These are phyloP conservation scores for Campylomormyrus tamandua DNA, from an alignment of 2,113 vertebrate genomes.

Conservation along the genomic window DNA sequence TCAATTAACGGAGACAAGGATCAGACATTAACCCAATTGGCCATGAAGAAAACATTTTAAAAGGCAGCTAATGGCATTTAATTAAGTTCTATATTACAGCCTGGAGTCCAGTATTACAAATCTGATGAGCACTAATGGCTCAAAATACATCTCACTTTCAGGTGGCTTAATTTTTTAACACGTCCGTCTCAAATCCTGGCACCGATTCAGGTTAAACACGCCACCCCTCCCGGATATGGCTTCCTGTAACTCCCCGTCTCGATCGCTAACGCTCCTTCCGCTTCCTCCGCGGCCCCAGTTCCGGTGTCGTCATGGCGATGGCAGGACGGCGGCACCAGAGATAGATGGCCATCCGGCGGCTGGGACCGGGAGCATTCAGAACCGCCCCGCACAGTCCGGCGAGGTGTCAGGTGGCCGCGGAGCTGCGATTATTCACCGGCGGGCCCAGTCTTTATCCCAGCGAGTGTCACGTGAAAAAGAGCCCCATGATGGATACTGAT, in stretches of 20 bases:
- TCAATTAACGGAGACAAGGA: conserved; percentile 56
- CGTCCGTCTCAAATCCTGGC: background rate
- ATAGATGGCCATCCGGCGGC: conserved; percentile 65
- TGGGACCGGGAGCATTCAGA: conserved; percentile 61
- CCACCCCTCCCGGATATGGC: background rate
- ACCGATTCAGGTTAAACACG: background rate
- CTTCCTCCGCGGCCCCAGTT: background rate
- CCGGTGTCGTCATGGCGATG: background rate
- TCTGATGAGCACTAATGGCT: background rate
- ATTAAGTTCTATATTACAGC: conserved; percentile 30
- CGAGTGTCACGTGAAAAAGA: conserved; percentile 59
- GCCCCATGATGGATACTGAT: conserved; percentile 70
- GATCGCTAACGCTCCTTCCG: background rate
- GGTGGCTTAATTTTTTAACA: background rate
- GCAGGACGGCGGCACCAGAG: conserved; percentile 53
- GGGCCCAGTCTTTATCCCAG: conserved; percentile 54
- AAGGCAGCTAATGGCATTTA: conserved; percentile 38
- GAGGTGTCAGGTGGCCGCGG: conserved; percentile 57
- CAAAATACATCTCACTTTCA: background rate
- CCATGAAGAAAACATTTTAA: conserved; percentile 58
- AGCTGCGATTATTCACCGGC: conserved; percentile 72
- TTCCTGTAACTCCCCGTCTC: background rate
- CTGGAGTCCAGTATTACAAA: conserved; percentile 28
- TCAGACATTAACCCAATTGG: conserved; percentile 59
- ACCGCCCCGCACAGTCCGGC: conserved; percentile 54